Conservation (phyloP, 2,888 invertebrate species). For the Agriopis leucophaearia region DNA sequence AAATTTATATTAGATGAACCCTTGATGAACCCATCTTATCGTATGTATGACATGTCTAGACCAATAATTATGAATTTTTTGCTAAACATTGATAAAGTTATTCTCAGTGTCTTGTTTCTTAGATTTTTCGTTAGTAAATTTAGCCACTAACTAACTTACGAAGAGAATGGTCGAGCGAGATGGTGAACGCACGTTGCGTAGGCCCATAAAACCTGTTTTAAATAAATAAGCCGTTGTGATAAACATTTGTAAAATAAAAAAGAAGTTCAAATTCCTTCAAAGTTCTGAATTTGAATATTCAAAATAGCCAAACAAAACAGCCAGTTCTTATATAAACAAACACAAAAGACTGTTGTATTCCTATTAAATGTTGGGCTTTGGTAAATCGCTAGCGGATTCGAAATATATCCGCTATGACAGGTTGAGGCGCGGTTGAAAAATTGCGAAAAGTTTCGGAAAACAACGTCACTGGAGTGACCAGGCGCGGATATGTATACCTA, state of each 20-base stretch:
- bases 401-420: constrained; percentile 24
- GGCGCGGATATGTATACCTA: not conserved
- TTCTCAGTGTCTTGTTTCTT: too few species aligned
- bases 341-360: constrained; percentile 15
- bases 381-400: constrained; percentile 6
- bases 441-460: constrained; percentile 25
- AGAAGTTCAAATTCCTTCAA: constrained; percentile 1
- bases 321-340: not conserved
- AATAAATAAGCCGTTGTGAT: not conserved
- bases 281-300: constrained; percentile 8
- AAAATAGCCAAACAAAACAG: not conserved
- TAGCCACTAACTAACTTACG: too few species aligned
- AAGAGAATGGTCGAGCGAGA: too few species aligned
- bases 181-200: too few species aligned
- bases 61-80: too few species aligned
- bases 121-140: too few species aligned
- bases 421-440: constrained; percentile 19
- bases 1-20: too few species aligned
- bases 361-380: constrained; percentile 3
- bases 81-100: too few species aligned
- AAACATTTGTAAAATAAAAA: constrained; percentile 11
- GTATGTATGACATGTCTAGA: too few species aligned
- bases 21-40: too few species aligned
- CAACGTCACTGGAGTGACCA: constrained; percentile 5
- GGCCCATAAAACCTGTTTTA: too few species aligned